These are phyloP conservation scores for Dicyrtomina minuta DNA, from an alignment of 2,888 invertebrate genomes.

Conservation along the genomic window DNA sequence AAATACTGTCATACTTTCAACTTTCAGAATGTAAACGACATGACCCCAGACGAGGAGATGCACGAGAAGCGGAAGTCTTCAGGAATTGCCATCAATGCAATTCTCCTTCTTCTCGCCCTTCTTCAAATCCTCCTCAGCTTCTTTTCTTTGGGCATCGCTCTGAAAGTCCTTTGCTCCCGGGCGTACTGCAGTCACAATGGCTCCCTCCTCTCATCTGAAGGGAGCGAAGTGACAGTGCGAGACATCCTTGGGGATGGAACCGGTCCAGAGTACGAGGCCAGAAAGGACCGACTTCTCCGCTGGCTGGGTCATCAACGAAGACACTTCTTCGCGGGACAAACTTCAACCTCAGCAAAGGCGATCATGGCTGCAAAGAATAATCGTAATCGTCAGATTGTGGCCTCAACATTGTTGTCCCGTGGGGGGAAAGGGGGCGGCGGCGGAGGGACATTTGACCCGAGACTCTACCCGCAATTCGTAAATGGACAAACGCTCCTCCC, in stretches of 20 bases:
- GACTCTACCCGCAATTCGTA: slow-evolving; percentile 5
- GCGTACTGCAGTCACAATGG: slow-evolving; percentile 26
- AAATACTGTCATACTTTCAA: neutral
- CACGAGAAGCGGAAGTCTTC: slow-evolving; percentile 41
- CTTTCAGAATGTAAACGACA: slow-evolving; percentile 8
- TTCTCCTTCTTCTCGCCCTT: slow-evolving; percentile 43
- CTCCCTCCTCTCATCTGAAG: slow-evolving; percentile 39
- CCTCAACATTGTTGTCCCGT: neutral
- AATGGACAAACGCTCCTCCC: neutral
- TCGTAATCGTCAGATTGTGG: neutral
- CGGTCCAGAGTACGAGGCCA: slow-evolving; percentile 45
- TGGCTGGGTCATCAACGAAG: slow-evolving; percentile 48
- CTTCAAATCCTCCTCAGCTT: slow-evolving; percentile 48
- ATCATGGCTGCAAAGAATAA: neutral
- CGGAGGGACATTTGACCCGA: neutral
- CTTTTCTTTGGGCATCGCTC: slow-evolving; percentile 46
- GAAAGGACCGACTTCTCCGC: slow-evolving; percentile 47
- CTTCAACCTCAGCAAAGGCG: neutral
- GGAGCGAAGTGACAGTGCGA: slow-evolving; percentile 44
- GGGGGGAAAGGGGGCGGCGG: neutral
- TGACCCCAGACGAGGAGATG: slow-evolving; percentile 38
- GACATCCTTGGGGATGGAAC: slow-evolving; percentile 31
- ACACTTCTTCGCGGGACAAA: slow-evolving; percentile 21
- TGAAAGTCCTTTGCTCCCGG: slow-evolving; percentile 40
- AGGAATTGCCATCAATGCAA: slow-evolving; percentile 45